Percentiles rank a stretch among this genome's conserved stretches.
Evolutionary conservation across 2,797 vertebrate species (phyloP).

Genomic region (Spinus olivaceus): DNA sequence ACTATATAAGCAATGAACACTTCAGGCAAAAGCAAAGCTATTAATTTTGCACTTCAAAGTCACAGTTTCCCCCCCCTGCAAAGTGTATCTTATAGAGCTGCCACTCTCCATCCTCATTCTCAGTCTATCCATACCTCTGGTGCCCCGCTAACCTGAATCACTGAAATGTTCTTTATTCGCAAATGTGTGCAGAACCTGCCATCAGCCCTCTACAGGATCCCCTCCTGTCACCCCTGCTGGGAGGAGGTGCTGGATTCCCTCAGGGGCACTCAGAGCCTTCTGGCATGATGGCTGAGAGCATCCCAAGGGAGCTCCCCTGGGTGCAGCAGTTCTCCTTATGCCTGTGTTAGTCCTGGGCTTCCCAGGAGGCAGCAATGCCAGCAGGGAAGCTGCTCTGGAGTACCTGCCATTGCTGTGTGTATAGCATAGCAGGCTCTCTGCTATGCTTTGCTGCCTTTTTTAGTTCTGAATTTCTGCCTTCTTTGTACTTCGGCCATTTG

Average conservation of each 20-base stretch:
- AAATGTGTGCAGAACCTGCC: neutral
- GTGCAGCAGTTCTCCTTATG: neutral
- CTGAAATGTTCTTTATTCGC: neutral
- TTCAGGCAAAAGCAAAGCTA: neutral
- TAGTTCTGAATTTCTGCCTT: neutral
- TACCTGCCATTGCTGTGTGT: neutral
- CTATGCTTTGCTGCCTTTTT: fast-evolving
- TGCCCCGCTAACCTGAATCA: neutral
- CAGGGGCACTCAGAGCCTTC: neutral
- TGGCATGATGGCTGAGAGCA: neutral
- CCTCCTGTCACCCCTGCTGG: neutral
- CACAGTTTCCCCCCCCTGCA: neutral
- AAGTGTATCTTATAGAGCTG: neutral
- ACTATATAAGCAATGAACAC: neutral
- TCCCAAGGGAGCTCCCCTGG: neutral
- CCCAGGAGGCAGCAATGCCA: neutral
- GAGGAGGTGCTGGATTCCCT: neutral
- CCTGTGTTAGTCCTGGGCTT: neutral
- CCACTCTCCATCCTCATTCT: neutral
- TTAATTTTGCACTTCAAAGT: neutral
- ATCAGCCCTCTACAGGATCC: neutral
- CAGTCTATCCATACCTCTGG: neutral
- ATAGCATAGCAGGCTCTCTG: neutral
- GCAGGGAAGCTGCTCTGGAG: neutral
- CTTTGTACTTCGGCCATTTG: neutral